Conservation (phyloP, 2,113 vertebrate genomes). For the Petrocephalus microphthalmus region DNA sequence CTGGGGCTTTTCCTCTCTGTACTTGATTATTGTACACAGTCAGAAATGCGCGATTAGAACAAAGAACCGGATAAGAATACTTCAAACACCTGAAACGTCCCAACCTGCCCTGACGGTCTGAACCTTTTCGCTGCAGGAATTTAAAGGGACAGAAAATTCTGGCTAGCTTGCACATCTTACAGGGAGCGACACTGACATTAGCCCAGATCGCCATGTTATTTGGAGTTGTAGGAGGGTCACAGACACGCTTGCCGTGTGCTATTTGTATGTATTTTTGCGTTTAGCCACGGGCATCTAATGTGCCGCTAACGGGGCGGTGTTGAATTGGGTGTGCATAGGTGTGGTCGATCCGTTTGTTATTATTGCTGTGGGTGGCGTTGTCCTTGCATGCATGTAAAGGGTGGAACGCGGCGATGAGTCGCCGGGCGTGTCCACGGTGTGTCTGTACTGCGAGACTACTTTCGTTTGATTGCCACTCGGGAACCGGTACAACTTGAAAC, state of each 20-base stretch:
- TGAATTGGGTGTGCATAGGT: background rate
- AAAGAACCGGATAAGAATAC: background rate
- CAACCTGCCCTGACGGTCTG: background rate
- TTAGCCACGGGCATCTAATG: background rate
- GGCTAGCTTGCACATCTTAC: background rate
- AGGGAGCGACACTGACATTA: background rate
- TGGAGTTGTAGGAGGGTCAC: background rate
- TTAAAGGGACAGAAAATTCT: background rate
- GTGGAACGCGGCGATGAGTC: background rate
- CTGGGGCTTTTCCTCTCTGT: background rate
- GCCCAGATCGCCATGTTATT: background rate
- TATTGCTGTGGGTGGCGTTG: background rate
- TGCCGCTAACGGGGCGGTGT: background rate
- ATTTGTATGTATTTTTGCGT: background rate
- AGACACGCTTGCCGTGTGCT: background rate
- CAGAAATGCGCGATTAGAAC: background rate
- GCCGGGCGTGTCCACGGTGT: background rate
- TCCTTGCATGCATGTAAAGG: background rate
- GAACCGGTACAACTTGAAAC: background rate
- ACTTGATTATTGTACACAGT: background rate
- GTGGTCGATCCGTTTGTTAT: conserved; percentile 2
- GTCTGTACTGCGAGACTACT: background rate
- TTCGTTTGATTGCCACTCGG: background rate
- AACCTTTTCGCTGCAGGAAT: background rate
- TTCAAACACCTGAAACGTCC: background rate